phyloP scores from a whole-genome alignment of 2,113 vertebrate species.

The Struthio camelus region DNA sequence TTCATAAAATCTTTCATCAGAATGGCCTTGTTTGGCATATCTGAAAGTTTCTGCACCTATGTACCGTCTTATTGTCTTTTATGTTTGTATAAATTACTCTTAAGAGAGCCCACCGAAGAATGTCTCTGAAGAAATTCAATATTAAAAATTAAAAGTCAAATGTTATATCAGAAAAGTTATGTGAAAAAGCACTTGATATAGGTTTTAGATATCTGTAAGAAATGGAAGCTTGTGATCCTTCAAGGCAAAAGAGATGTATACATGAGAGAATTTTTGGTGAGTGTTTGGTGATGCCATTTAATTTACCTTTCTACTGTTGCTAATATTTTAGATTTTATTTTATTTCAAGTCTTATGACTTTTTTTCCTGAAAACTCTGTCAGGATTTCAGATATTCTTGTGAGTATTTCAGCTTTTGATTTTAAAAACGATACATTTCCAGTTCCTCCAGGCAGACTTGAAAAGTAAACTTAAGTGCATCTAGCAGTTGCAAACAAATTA shows the following conservation, averaged over 20 bases:
- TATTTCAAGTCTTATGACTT: background rate
- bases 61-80: background rate
- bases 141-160: background rate
- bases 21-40: background rate
- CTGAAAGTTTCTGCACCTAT: background rate
- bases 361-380: background rate
- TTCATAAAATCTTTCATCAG: background rate
- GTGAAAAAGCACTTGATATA: background rate
- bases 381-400: background rate
- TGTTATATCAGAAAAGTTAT: background rate
- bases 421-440: background rate
- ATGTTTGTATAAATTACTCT: fast-evolving
- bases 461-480: background rate
- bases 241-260: background rate
- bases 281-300: background rate
- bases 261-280: background rate
- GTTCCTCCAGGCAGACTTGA: background rate
- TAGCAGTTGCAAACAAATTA: background rate
- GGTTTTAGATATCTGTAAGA: background rate
- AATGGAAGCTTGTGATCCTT: background rate
- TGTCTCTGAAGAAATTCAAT: background rate
- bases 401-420: background rate
- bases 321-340: background rate
- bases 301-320: background rate
- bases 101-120: background rate